Conservation (phyloP, 2,888 invertebrate genomes). For the Aphidius colemani region DNA sequence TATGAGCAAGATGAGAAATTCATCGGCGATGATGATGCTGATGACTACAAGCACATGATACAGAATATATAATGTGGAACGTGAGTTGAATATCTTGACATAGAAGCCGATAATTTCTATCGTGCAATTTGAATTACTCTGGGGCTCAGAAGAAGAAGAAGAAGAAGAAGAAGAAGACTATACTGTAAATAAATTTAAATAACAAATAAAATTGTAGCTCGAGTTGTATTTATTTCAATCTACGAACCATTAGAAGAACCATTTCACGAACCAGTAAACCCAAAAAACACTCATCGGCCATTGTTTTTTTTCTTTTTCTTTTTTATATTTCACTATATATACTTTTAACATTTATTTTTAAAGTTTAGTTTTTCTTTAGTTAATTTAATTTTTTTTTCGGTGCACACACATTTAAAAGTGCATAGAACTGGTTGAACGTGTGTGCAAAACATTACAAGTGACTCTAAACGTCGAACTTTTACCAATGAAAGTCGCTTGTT, state of each 20-base stretch:
- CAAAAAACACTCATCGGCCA: conserved; percentile 30
- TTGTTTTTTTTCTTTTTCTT: conserved; percentile 16
- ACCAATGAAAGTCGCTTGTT: conserved; percentile 21
- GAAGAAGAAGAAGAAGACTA: background rate
- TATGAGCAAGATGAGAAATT: background rate
- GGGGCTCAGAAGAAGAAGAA: conserved; percentile 8
- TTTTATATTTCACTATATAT: conserved; percentile 13
- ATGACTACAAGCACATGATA: conserved; percentile 5
- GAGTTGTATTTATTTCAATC: conserved; percentile 43
- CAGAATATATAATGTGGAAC: background rate
- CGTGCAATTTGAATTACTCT: conserved; percentile 25
- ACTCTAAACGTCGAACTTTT: conserved; percentile 29
- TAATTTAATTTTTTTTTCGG: background rate
- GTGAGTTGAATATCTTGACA: conserved; percentile 7
- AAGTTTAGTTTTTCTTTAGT: background rate
- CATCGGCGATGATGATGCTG: conserved; percentile 14
- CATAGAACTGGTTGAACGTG: conserved; percentile 1
- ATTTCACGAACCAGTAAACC: conserved; percentile 39
- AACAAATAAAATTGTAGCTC: background rate
- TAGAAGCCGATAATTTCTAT: conserved; percentile 28
- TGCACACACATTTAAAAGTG: background rate
- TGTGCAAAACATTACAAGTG: conserved; percentile 19
- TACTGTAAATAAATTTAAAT: too few relatives aligned
- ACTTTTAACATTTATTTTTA: conserved; percentile 15
- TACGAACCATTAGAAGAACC: conserved; percentile 39